Conservation (phyloP, 2,797 vertebrate species). For the Neosilurus hyrtlii region DNA sequence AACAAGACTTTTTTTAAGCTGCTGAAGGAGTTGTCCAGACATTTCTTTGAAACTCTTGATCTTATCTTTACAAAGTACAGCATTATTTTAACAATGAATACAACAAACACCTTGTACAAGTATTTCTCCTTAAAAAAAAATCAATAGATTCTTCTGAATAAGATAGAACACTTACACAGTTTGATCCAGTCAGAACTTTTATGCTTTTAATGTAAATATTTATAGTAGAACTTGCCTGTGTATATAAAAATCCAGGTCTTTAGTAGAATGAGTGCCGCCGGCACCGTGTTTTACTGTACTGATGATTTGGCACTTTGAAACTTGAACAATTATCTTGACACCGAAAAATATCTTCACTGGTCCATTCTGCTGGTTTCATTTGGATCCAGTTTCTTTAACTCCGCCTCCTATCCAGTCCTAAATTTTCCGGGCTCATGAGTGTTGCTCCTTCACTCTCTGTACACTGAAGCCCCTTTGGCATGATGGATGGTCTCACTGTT, state of each 20-base stretch:
- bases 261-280: not conserved
- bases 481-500: not conserved
- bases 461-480: too few relatives aligned
- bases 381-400: not conserved
- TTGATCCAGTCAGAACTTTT: not conserved
- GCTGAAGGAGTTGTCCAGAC: not conserved
- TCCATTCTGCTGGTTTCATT: not conserved
- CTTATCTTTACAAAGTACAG: conserved; percentile 9
- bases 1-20: not conserved
- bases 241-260: too few relatives aligned
- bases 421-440: not conserved
- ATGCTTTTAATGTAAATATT: not conserved
- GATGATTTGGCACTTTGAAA: not conserved
- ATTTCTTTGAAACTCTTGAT: not conserved
- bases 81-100: not conserved
- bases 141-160: not conserved
- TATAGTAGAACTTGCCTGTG: not conserved
- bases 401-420: not conserved
- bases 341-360: not conserved
- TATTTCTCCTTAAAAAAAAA: not conserved
- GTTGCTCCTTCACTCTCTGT: not conserved
- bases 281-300: not conserved
- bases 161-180: not conserved
- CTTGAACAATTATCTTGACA: not conserved
- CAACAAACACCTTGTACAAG: not conserved